Evolutionary conservation across 1,140 invertebrate species (phyloP).

Genomic region (Orius laevigatus): DNA sequence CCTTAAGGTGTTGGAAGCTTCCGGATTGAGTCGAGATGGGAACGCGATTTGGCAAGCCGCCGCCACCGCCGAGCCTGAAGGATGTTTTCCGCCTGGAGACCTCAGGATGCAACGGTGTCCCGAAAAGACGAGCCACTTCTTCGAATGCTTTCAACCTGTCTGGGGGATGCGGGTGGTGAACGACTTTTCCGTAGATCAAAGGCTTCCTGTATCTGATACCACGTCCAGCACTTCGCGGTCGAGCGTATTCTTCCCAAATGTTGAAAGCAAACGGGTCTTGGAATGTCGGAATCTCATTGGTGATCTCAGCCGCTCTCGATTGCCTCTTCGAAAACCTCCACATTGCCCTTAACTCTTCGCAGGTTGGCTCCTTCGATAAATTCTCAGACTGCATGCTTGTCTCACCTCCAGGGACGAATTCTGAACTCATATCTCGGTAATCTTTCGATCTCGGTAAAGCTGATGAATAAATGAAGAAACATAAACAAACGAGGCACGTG

Average conservation of each 20-base stretch:
- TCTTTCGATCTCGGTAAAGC: constrained; percentile 14
- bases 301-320: constrained; percentile 66
- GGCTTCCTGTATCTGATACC: constrained; percentile 22
- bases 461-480: constrained; percentile 13
- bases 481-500: constrained; percentile 15
- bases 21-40: constrained; percentile 32
- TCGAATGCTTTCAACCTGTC: constrained; percentile 21
- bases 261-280: constrained; percentile 64
- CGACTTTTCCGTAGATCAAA: constrained; percentile 42
- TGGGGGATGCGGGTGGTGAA: constrained; percentile 33
- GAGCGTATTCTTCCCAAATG: constrained; percentile 41
- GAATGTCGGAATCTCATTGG: constrained; percentile 65
- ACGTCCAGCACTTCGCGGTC: constrained; percentile 14
- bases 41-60: constrained; percentile 4
- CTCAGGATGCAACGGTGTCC: constrained; percentile 16
- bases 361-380: constrained; percentile 46
- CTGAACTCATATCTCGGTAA: constrained; percentile 3
- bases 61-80: neutral
- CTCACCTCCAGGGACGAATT: constrained; percentile 3
- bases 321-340: constrained; percentile 81
- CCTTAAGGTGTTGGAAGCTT: constrained; percentile 40
- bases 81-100: neutral
- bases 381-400: no score
- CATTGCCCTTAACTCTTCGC: constrained; percentile 74
- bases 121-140: constrained; percentile 29